Evolutionary conservation across 2,113 vertebrate genomes (phyloP).

Genomic region (Lampris megalopsis): DNA sequence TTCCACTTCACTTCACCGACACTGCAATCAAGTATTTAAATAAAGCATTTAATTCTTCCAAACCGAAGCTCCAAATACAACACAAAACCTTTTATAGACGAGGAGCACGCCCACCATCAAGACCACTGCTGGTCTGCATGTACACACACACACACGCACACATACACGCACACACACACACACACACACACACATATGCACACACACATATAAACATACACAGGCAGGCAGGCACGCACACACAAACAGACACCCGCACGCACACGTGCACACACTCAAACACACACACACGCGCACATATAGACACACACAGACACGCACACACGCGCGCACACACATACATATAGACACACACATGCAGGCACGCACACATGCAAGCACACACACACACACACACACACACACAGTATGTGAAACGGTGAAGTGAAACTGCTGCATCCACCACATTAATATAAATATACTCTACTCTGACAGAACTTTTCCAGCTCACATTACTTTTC

Average conservation of each 20-base stretch:
- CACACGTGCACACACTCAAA: slow-evolving; percentile 7
- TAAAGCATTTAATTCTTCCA: too few species aligned
- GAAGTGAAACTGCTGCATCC: slow-evolving; percentile 60
- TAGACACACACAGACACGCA: background rate
- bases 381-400: slow-evolving; percentile 7
- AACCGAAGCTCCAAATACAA: too few species aligned
- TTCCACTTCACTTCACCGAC: too few species aligned
- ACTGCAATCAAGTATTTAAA: too few species aligned
- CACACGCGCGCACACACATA: background rate
- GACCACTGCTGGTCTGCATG: background rate
- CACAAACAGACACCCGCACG: background rate
- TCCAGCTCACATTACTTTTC: slow-evolving; percentile 14
- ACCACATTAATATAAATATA: background rate
- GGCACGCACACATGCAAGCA: background rate
- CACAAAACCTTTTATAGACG: too few species aligned
- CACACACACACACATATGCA: slow-evolving; percentile 1
- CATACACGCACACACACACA: background rate
- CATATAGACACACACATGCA: background rate
- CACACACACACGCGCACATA: background rate
- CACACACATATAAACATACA: slow-evolving; percentile 2
- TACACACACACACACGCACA: background rate
- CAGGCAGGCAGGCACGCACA: background rate
- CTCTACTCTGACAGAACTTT: slow-evolving; percentile 9
- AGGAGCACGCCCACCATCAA: too few species aligned
- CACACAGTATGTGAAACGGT: slow-evolving; percentile 23